A percentile compares a stretch with the other conserved stretches of the same genome.
phyloP scores from a whole-genome alignment of 92 coral and sea anemone species.

The Metridium senile region DNA sequence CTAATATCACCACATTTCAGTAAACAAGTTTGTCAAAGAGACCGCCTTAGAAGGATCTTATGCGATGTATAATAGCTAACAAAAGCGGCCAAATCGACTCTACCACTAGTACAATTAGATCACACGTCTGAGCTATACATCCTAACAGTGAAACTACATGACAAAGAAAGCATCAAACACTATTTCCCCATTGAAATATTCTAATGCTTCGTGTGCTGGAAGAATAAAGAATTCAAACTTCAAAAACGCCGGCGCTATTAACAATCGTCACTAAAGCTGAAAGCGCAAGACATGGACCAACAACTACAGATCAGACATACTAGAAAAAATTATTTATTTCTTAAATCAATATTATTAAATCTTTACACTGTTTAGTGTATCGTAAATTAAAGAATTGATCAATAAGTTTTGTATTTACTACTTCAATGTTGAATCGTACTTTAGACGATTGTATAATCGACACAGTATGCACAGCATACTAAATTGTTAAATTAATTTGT shows the following conservation, averaged over 20 bases:
- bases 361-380: conserved; percentile 14
- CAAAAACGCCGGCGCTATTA: conserved; percentile 26
- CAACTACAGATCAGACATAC: neutral
- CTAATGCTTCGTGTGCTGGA: conserved; percentile 3
- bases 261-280: conserved; percentile 8
- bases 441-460: neutral
- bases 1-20: conserved; percentile 87
- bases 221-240: conserved; percentile 19
- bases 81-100: conserved; percentile 27
- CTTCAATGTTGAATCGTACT: conserved; percentile 35
- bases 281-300: conserved; percentile 10
- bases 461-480: conserved; percentile 22
- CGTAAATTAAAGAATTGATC: conserved; percentile 9
- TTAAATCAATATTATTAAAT: neutral
- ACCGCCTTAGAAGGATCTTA: conserved; percentile 68
- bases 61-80: conserved; percentile 19
- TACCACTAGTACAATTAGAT: conserved; percentile 14
- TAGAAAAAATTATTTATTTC: conserved; percentile 1
- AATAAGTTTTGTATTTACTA: neutral
- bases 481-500: conserved; percentile 51
- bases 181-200: conserved; percentile 4
- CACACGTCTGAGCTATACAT: conserved; percentile 16
- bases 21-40: conserved; percentile 90
- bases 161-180: conserved; percentile 7
- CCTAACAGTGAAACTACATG: neutral